These are phyloP conservation scores for Lepidonotus clava DNA, from an alignment of 2,888 invertebrate genomes.

Conservation along the genomic window DNA sequence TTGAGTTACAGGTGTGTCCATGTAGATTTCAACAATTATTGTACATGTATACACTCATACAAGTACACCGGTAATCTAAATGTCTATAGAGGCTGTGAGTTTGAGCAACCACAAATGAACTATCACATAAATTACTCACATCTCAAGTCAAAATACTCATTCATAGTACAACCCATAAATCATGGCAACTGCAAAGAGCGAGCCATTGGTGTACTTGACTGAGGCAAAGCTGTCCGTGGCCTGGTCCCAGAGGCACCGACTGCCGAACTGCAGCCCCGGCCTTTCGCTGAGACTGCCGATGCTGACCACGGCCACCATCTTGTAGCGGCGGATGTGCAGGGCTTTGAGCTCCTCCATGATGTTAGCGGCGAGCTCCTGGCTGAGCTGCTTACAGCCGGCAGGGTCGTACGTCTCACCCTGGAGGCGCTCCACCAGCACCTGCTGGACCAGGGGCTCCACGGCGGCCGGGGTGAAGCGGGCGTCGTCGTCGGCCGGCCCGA, in stretches of 20 bases:
- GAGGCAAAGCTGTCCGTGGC: constrained; percentile 77
- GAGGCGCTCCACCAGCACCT: constrained; percentile 55
- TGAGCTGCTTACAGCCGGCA: constrained; percentile 68
- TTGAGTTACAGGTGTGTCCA: too few species aligned
- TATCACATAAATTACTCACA: too few species aligned
- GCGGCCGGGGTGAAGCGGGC: neutral
- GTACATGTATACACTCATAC: too few species aligned
- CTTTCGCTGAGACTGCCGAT: constrained; percentile 73
- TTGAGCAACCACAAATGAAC: too few species aligned
- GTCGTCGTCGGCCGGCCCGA: neutral
- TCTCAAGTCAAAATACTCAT: too few species aligned
- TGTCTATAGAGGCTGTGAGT: too few species aligned
- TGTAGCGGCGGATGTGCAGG: constrained; percentile 69
- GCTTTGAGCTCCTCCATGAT: constrained; percentile 72
- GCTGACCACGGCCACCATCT: constrained; percentile 76
- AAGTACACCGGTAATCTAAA: too few species aligned
- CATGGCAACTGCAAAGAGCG: constrained; percentile 76
- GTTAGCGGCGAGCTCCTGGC: constrained; percentile 70
- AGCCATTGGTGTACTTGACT: constrained; percentile 74
- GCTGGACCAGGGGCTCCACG: constrained; percentile 56
- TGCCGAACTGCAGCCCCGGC: constrained; percentile 76
- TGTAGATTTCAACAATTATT: too few species aligned
- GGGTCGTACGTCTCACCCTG: constrained; percentile 67
- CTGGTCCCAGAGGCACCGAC: constrained; percentile 76
- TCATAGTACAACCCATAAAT: constrained; percentile 73